Percentiles rank a stretch among this genome's conserved stretches.
Evolutionary conservation across 2,888 invertebrate species (phyloP).

Genomic region (Hypselothyrea guttata): DNA sequence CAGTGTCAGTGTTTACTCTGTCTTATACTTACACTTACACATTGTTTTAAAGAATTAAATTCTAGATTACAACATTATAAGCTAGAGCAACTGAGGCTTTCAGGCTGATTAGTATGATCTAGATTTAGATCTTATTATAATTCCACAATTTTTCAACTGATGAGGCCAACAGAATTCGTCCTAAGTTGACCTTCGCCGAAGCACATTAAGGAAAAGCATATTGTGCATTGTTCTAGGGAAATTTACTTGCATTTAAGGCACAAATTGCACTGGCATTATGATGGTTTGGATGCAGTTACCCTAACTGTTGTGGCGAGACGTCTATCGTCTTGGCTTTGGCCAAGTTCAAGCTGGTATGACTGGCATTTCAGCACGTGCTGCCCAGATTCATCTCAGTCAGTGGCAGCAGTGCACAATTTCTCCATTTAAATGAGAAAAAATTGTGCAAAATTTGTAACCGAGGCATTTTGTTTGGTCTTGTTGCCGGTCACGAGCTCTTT

Average conservation of each 20-base stretch:
- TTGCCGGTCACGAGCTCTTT: constrained; percentile 51
- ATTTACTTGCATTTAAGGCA: constrained; percentile 45
- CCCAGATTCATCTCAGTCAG: constrained; percentile 72
- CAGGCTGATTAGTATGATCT: no score
- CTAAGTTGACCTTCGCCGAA: constrained; percentile 29
- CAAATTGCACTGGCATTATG: constrained; percentile 46
- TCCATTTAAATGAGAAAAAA: constrained; percentile 72
- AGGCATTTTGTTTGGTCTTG: constrained; percentile 59
- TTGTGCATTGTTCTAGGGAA: constrained; percentile 7
- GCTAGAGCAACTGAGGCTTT: no score
- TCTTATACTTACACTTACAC: no score
- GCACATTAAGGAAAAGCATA: constrained; percentile 7
- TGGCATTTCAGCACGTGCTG: constrained; percentile 61
- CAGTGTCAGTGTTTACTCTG: no score
- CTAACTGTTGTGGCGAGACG: neutral
- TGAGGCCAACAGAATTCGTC: no score
- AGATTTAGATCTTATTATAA: no score
- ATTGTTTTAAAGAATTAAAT: no score
- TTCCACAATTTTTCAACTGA: no score
- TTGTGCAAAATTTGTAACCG: constrained; percentile 70
- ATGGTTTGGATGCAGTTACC: constrained; percentile 24
- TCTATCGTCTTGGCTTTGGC: constrained; percentile 14
- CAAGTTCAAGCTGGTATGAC: constrained; percentile 44
- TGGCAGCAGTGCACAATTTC: constrained; percentile 64
- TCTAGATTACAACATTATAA: no score